Base-by-base conservation (phyloP, 2,888 invertebrate species). In the Polia nebulosa region DNA sequence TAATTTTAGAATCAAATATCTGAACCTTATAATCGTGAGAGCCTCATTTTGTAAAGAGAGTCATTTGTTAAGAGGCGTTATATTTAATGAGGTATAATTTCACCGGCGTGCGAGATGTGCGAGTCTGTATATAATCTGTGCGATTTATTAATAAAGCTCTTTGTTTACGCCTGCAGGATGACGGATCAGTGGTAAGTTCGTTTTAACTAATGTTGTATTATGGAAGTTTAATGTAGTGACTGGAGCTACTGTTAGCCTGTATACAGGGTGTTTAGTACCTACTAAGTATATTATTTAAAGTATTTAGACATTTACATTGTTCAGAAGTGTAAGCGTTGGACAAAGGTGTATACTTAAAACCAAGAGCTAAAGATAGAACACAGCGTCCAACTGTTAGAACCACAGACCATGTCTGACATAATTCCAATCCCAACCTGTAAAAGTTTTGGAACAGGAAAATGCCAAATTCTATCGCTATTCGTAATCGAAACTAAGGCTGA, bases 151-250 rank as follows among this genome's bases (percentile, higher is more conserved):
- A 83, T 83, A 91, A 89, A 89, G 84, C 87, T 92, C 90, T 93
- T 90, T 94, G 91, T 94, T 91, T 89, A 91, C 90, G 94, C 93
- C 85, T 81, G 71, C 90, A 96, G 96, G 94, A 95, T 89, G 96
- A 96, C 86, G 96, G 96, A 92, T 95, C 95, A 83, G 92, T 96
- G 95, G 96, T 96, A 88, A 94, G 95, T 93, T 91, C 82, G 85
- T 87, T 83, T 81, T 75, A 72, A 73, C 56, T 82, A 81, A 84
- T 79, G 61, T 70, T 72, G 47, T 70, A 41, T 55, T 49, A 76
- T 73, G 79, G 53, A 69, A 69, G 69, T 76, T 75, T 72, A 61
- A 76, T 72, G 45, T 65, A 41, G 6, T 27, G 17, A 59, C 41
- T 63, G 45, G 39, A 68, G 52, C 47, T 58, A 6, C 6, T 32